Evolutionary conservation across 1,140 invertebrate species (phyloP), one percentile per base, ranked within the genome.

Genomic region (Drosophila punjabiensis): DNA sequence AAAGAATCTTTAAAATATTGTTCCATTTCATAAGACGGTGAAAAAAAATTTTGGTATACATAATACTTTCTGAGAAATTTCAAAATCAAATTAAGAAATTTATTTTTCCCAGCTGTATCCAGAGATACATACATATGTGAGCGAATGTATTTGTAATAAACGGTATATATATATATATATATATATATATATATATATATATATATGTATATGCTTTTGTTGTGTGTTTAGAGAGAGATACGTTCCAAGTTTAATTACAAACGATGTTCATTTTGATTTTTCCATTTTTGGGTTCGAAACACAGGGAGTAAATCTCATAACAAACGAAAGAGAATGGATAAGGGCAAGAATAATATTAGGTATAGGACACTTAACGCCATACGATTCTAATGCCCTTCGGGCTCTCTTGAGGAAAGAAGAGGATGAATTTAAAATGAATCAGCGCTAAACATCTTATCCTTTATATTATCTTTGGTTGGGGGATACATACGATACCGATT

Each of bases 241-340:
- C 67, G 45, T 73, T 84, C 53, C 76, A 82, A 76, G 60, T 87
- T 70, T 80, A 77, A 79, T 84, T 84, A 87, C 61, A 82, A 89
- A 76, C 59, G 43, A 55, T 68, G 75, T 78, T 83, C 53, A 68
- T 75, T 89, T 67, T 81, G 43, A 79, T 86, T 86, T 84, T 53
- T 18, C 13, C 62, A 13, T 53, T 32, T n/a, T 70, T 37, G 20
- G 67, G 62, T 68, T 81, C 61, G 68, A 62, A 79, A 69, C 50
- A 76, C 16, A 48, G 13, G 56, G 43, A 45, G 48, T 32, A 65
- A 75, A 62, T 43, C 30, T 63, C 39, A 58, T 71, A 71, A 77
- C 53, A 67, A 76, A 77, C 73, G 43, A 67, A 76, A 67, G 48
- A 68, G 74, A 67, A 56, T 52, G 47, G 55, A 28, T 53, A 39